phyloP scores from a whole-genome alignment of 2,113 vertebrate species.

The Gracilinanus agilis region DNA sequence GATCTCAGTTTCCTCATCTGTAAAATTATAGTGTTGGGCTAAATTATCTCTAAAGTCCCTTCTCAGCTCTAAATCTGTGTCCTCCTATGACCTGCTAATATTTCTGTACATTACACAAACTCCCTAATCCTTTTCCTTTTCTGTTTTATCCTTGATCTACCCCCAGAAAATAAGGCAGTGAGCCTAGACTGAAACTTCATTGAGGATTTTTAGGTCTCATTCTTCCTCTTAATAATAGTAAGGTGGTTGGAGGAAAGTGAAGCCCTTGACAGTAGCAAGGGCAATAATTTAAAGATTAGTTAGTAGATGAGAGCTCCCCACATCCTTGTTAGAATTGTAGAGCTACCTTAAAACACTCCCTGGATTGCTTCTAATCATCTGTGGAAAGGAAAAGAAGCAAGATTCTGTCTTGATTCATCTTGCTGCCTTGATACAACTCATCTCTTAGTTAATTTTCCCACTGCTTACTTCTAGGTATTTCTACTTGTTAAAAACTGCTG shows the following conservation, averaged over 20 bases:
- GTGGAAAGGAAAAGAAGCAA: constrained; percentile 20
- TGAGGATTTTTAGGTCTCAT: background rate
- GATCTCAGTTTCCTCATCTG: background rate
- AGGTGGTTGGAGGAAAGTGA: background rate
- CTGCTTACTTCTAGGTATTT: constrained; percentile 86
- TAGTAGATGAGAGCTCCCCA: background rate
- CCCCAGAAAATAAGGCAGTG: background rate
- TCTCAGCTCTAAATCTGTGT: background rate
- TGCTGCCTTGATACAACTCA: constrained; percentile 38
- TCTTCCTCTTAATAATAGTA: background rate
- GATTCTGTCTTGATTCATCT: background rate
- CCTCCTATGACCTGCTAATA: background rate
- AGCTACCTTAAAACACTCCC: background rate
- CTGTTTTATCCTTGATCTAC: background rate
- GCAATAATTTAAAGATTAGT: background rate
- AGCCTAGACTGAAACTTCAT: background rate
- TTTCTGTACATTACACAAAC: background rate
- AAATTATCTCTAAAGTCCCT: background rate
- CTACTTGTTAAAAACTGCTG: constrained; percentile 94
- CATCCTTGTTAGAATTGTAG: background rate
- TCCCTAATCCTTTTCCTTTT: background rate
- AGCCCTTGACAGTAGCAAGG: background rate
- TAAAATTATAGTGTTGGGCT: background rate
- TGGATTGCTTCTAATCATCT: background rate
- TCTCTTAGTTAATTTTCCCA: constrained; percentile 6